Conservation (phyloP, 2,113 vertebrate species). For the Chloebia gouldiae region DNA sequence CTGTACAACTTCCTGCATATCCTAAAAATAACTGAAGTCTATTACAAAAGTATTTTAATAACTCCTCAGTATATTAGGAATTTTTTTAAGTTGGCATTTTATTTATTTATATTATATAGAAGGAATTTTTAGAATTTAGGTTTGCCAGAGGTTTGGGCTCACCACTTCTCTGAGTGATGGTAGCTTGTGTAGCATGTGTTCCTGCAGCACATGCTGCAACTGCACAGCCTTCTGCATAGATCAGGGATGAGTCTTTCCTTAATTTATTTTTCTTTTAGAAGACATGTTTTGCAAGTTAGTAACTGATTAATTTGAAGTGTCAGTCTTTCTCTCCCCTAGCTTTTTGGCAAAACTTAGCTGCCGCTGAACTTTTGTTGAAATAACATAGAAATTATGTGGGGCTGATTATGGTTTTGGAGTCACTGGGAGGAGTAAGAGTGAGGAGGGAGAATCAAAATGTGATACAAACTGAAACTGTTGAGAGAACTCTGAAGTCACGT, state of each 20-base stretch:
- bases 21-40: constrained; percentile 51
- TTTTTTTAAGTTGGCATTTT: constrained; percentile 49
- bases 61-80: constrained; percentile 47
- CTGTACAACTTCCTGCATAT: constrained; percentile 58
- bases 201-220: neutral
- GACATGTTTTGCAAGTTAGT: constrained; percentile 20
- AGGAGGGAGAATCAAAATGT: neutral
- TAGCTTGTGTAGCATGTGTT: constrained; percentile 10
- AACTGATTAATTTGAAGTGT: neutral
- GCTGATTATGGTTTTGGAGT: neutral
- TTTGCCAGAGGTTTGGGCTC: constrained; percentile 46
- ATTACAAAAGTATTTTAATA: constrained; percentile 62
- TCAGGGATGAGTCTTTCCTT: constrained; percentile 49
- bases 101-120: constrained; percentile 57
- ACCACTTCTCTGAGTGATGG: neutral
- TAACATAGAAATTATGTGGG: neutral
- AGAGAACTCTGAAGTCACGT: neutral
- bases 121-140: constrained; percentile 24
- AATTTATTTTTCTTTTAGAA: constrained; percentile 46
- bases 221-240: constrained; percentile 17
- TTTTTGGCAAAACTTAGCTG: constrained; percentile 31
- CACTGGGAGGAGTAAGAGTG: neutral
- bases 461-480: neutral
- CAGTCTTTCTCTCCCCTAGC: neutral
- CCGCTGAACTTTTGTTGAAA: neutral